Percentiles rank a stretch among this genome's conserved stretches.
These are phyloP conservation scores for Drosophila prostipennis DNA, from an alignment of 2,888 invertebrate genomes.

Conservation along the genomic window DNA sequence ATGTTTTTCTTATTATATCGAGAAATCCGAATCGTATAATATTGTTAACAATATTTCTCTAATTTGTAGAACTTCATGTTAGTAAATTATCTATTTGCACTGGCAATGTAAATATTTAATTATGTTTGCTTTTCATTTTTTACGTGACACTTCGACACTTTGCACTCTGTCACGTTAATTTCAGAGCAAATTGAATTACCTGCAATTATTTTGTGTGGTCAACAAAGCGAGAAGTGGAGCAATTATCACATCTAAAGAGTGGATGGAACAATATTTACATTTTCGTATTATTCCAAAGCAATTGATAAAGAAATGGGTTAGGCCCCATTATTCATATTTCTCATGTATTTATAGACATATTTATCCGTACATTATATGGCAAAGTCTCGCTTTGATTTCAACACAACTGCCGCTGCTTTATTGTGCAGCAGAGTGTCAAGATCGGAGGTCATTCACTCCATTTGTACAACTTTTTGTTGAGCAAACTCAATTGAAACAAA, in stretches of 20 bases:
- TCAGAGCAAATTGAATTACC: conserved; percentile 30
- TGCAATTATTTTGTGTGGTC: conserved; percentile 8
- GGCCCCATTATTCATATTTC: conserved; percentile 6
- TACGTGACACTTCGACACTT: conserved; percentile 44
- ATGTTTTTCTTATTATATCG: too few relatives aligned
- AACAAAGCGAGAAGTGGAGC: conserved; percentile 14
- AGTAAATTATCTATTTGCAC: not conserved
- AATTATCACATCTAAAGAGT: conserved; percentile 17
- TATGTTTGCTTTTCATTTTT: conserved; percentile 2
- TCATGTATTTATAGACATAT: not conserved
- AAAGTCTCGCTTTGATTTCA: conserved; percentile 6
- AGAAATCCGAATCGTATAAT: too few relatives aligned
- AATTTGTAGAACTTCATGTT: not conserved
- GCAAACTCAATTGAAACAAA: conserved; percentile 28
- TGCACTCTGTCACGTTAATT: conserved; percentile 26
- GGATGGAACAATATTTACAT: conserved; percentile 14
- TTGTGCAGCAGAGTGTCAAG: conserved; percentile 2
- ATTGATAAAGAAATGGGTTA: conserved; percentile 25
- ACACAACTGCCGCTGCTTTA: not conserved
- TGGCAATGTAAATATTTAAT: conserved; percentile 8
- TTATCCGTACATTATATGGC: conserved; percentile 3
- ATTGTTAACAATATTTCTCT: too few relatives aligned
- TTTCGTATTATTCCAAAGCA: conserved; percentile 16
- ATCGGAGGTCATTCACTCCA: conserved; percentile 35
- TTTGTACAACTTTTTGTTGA: conserved; percentile 6